Base-by-base conservation (phyloP, 2,888 invertebrate genomes). In the Aplocera efformata region DNA sequence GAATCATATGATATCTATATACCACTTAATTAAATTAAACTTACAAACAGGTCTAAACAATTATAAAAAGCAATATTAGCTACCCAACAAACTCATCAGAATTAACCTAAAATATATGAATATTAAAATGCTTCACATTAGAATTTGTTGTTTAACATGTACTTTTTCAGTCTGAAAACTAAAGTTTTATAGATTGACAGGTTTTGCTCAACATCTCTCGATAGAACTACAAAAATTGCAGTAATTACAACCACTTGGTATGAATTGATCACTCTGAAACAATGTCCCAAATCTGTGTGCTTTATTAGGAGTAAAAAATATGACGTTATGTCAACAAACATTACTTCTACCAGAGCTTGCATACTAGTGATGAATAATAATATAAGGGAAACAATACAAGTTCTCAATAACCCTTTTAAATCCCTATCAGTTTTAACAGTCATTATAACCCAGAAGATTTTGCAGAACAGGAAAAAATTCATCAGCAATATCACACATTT, bases 291-390 rank as follows among this genome's bases (percentile, higher is more conserved):
- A 10, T 45, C 40, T n/a, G 11, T 26, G 6, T 4, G 10, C 36
- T 30, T 26, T 11, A 45, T 30, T 0, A 10, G 3, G 3, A 43
- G 6, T 1, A 46, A n/a, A 3, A 53, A 32, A 7, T 48, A 58
- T 0, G 60, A 44, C 2, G 66, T 45, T 0, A 73, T 39, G 49
- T 81, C 80, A 1, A 67, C 10, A 1, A 81, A 58, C 1, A 80
- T 44, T 0, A 73, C 38, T 50, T 81, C 80, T 0, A 67, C 9
- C 0, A 81, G 53, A 0, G 79, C 68, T 51, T 81, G 81, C 7
- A 80, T 36, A 46, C 77, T 74, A 0, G 73, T 67, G 3, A 79
- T 66, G 10, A 64, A 66, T 1, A 80, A 58, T 10, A 82, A 49
- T 3, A 76, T 52, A 7, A 78, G 74, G 0, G 69, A 63, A 0